phyloP scores from a whole-genome alignment of 2,888 invertebrate species.

The Dorcus hopei region DNA sequence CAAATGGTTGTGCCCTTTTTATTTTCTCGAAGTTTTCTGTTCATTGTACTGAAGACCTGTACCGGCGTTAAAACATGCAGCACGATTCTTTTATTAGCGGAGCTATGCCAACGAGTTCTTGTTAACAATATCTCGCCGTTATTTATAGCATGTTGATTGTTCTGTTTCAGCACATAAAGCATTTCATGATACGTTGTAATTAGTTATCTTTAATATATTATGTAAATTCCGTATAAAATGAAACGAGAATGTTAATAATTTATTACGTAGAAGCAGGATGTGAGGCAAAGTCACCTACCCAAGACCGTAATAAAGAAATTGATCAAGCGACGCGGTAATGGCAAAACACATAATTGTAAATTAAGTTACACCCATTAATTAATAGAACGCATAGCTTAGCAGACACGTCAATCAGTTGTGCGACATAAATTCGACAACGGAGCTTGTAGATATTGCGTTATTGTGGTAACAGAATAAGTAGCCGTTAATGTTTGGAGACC shows the following conservation, averaged over 20 bases:
- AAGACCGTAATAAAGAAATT: neutral
- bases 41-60: too few species aligned
- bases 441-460: constrained; percentile 11
- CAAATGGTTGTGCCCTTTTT: too few species aligned
- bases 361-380: constrained; percentile 27
- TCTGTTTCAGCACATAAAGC: neutral
- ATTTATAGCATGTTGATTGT: neutral
- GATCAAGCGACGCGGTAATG: neutral
- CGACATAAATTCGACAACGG: constrained; percentile 26
- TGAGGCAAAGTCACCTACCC: neutral
- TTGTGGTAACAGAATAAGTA: constrained; percentile 3
- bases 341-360: constrained; percentile 20
- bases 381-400: constrained; percentile 23
- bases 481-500: constrained; percentile 12
- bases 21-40: too few species aligned
- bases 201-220: constrained; percentile 1
- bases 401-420: constrained; percentile 26
- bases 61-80: too few species aligned
- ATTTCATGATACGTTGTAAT: neutral
- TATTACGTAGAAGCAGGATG: constrained; percentile 1
- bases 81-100: too few species aligned
- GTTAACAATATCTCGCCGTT: too few species aligned
- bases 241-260: neutral
- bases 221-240: neutral
- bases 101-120: too few species aligned